These are phyloP conservation scores for Rallus limicola DNA, from an alignment of 2,113 vertebrate genomes.

Conservation along the genomic window DNA sequence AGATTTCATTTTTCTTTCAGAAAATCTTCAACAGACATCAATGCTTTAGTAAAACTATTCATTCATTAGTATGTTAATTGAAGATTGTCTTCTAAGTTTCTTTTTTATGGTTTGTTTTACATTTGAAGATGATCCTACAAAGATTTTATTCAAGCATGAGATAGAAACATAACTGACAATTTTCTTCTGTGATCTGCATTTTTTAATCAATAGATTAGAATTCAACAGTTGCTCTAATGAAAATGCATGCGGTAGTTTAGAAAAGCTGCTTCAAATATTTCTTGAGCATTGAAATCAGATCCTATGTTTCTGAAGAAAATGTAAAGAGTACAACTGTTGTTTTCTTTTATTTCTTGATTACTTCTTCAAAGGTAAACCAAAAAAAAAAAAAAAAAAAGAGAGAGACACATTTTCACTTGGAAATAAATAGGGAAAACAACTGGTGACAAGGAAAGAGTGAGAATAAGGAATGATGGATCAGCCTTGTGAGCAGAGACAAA, in stretches of 20 bases:
- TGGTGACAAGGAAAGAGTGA: background rate
- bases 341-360: background rate
- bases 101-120: background rate
- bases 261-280: background rate
- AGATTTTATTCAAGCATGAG: background rate
- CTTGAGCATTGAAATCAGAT: background rate
- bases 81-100: background rate
- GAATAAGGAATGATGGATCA: background rate
- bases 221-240: background rate
- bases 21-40: background rate
- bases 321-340: background rate
- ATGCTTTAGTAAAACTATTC: background rate
- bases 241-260: background rate
- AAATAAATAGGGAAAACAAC: background rate
- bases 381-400: background rate
- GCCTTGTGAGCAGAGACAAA: background rate
- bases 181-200: background rate
- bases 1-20: background rate
- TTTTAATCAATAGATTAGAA: slow-evolving; percentile 22
- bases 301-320: background rate
- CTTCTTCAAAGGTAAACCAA: background rate
- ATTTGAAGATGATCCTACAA: background rate
- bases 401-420: background rate
- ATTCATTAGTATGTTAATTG: background rate
- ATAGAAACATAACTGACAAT: background rate